Conservation (phyloP, 35 echinoderm and acorn worm species). For the Strongylocentrotus purpuratus region DNA sequence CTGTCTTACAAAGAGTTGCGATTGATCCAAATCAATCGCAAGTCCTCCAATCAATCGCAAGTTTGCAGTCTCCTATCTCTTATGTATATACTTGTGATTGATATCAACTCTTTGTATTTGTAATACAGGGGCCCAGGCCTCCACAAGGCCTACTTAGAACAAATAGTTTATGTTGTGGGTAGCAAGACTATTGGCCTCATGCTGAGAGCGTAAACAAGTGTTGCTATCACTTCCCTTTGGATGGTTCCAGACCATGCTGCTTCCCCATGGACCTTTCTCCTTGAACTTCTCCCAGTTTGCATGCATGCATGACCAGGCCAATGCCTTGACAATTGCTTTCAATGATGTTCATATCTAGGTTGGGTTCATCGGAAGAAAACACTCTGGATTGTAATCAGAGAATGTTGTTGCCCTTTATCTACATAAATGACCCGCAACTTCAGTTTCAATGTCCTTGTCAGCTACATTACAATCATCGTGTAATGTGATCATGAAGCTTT, state of each 20-base stretch:
- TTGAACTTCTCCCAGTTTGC: neutral
- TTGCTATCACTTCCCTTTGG: neutral
- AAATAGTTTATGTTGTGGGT: neutral
- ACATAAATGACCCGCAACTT: neutral
- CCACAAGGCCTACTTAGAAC: neutral
- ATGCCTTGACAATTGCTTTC: neutral
- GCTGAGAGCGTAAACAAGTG: neutral
- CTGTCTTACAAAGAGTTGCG: too few relatives aligned
- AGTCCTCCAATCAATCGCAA: too few relatives aligned
- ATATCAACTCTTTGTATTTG: too few relatives aligned
- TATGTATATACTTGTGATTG: too few relatives aligned
- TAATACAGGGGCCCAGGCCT: too few relatives aligned
- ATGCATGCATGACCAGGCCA: neutral
- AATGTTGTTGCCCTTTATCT: neutral
- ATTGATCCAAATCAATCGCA: too few relatives aligned
- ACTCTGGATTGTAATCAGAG: neutral
- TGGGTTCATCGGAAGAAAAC: neutral
- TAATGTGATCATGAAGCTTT: neutral
- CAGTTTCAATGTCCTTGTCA: neutral
- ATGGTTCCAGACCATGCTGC: neutral
- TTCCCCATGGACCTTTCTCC: neutral
- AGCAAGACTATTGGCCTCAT: neutral
- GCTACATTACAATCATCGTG: neutral
- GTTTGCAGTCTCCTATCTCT: too few relatives aligned
- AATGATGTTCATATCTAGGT: slow-evolving; percentile 11